Evolutionary conservation across 2,113 vertebrate genomes (phyloP).

Genomic region (Fulmarus glacialis): DNA sequence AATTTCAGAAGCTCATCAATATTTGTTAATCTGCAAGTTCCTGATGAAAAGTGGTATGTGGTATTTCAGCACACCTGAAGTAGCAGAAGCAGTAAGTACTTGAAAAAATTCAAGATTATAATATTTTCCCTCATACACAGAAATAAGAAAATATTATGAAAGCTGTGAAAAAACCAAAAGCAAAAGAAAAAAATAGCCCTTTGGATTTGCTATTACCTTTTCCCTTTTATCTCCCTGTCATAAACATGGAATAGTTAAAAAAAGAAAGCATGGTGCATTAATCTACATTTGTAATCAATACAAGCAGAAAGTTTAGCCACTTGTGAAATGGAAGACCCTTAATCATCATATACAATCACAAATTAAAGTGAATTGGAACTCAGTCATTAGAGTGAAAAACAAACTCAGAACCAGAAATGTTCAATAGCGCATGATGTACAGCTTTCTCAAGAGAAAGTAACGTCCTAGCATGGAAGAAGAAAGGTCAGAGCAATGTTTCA

Average conservation of each 20-base stretch:
- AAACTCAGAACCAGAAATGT: background rate
- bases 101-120: conserved; percentile 44
- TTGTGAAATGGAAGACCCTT: background rate
- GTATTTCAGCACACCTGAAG: conserved; percentile 50
- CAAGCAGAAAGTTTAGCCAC: background rate
- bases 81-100: conserved; percentile 30
- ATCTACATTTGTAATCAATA: background rate
- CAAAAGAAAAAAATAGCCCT: background rate
- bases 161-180: background rate
- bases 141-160: conserved; percentile 51
- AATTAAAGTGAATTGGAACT: background rate
- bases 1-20: conserved; percentile 55
- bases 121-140: conserved; percentile 31
- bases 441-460: background rate
- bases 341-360: background rate
- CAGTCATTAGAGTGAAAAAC: background rate
- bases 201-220: background rate
- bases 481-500: background rate
- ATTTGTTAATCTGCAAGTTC: conserved; percentile 55
- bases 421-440: background rate
- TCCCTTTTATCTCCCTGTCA: background rate
- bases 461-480: background rate
- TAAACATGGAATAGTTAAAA: background rate
- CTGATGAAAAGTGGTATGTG: conserved; percentile 43
- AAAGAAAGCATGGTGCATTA: background rate